Base-by-base conservation (phyloP, 2,797 vertebrate species). In the Sebastes hopkinsi region DNA sequence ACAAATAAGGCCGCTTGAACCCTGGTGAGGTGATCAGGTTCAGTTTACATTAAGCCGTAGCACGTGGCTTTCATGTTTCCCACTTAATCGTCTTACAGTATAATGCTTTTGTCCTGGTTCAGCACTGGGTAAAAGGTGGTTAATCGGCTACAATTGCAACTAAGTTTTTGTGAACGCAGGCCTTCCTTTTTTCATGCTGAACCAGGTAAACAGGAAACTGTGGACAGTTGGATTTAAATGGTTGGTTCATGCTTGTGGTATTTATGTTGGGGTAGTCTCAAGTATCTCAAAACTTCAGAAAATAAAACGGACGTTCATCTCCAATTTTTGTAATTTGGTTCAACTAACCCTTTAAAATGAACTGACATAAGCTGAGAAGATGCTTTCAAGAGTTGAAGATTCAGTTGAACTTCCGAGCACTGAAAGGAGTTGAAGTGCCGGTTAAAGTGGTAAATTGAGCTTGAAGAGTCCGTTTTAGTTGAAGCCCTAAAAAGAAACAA, bases 21-120 rank as follows among this genome's bases (percentile, higher is more conserved):
- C 3, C 3, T 4, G 34, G 14, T 30, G 69, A 71, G 80, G 46
- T 56, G 65, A 72, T 52, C 22, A 9, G 61, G 73, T 74, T 89
- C 71, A 72, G 7, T 75, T 87, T 75, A 38, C 74, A 23, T 54
- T 89, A 88, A 90, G 79, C 84, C 22, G 6, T 55, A 71, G 81
- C 87, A 89, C 80, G 84, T 86, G 81, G 80, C 59, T 83, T 79
- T 86, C 36, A 36, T 81, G 74, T 88, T 86, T 81, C 55, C 34
- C 11, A 36, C 5, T 73, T 88, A 90, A 88, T 88, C 80, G 5
- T 59, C 61, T 85, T 79, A 81, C 50, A 65, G 22, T 65, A 16
- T 34, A 29, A 60, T 58, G 46, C 13, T 38, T 59, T 77, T 59
- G 20, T 9, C 27, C 30, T 32, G 14, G 32, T 77, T 78, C 14